These are phyloP conservation scores for Acanthococcus lagerstroemiae DNA, from an alignment of 2,888 invertebrate species.

Conservation along the genomic window DNA sequence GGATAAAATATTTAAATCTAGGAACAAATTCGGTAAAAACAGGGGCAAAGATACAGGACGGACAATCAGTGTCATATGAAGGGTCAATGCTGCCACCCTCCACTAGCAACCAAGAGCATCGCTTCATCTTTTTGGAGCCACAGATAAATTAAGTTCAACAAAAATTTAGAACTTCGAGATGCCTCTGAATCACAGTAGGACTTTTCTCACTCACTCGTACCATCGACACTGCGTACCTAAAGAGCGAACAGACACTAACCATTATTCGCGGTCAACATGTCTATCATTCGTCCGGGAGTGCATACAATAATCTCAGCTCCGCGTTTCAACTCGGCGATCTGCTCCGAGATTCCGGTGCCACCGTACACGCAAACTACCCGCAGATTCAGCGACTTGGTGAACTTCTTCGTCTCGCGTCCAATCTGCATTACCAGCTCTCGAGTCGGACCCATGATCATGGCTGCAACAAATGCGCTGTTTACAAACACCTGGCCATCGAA, in stretches of 20 bases:
- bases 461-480: constrained; percentile 40
- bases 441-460: constrained; percentile 96
- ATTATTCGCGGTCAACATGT: constrained; percentile 97
- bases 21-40: no score
- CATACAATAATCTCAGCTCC: constrained; percentile 98
- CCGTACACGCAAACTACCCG: constrained; percentile 95
- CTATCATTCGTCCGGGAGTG: constrained; percentile 98
- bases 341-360: constrained; percentile 92
- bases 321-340: constrained; percentile 79
- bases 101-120: no score
- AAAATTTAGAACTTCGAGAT: no score
- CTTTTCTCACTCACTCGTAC: no score
- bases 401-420: constrained; percentile 87
- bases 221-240: not conserved
- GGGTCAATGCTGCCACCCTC: no score
- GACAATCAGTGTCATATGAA: no score
- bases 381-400: constrained; percentile 76
- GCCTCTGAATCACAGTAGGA: no score
- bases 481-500: not conserved
- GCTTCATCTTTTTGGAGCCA: no score
- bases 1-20: no score
- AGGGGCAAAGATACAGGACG: no score
- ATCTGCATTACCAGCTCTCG: constrained; percentile 98
- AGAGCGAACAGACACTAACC: constrained; percentile 46
- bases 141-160: no score